phyloP scores from a whole-genome alignment of 2,888 invertebrate genomes.

The Pyrrhosoma nymphula region DNA sequence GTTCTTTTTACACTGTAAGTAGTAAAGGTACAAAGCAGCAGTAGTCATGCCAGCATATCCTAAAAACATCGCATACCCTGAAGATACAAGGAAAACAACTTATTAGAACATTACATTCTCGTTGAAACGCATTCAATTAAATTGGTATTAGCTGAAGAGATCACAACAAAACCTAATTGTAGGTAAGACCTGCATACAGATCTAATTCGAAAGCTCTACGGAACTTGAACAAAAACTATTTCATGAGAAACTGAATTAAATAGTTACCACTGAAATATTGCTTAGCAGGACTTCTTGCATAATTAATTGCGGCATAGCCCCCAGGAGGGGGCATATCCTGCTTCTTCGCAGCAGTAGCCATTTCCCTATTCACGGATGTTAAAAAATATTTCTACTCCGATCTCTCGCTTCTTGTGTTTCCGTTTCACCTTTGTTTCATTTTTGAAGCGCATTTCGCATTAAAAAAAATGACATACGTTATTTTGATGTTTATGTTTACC shows the following conservation, averaged over 20 bases:
- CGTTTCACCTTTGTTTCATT: not conserved
- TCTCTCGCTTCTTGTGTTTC: not conserved
- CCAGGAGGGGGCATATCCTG: conserved; percentile 97
- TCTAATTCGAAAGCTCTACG: not conserved
- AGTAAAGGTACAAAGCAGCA: conserved; percentile 81
- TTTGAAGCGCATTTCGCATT: not conserved
- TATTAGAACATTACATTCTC: not conserved
- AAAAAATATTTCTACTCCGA: too few relatives aligned
- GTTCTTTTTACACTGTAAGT: conserved; percentile 80
- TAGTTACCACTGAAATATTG: conserved; percentile 84
- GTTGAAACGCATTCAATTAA: conserved; percentile 20
- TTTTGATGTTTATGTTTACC: too few relatives aligned
- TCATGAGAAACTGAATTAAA: not conserved
- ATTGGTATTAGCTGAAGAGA: too few relatives aligned
- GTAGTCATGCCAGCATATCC: conserved; percentile 79
- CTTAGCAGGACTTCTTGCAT: conserved; percentile 86
- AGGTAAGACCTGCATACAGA: not conserved
- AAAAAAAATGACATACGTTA: too few relatives aligned
- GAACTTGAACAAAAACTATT: not conserved
- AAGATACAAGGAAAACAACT: conserved; percentile 70
- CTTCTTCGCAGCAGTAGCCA: conserved; percentile 77
- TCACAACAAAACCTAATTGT: too few relatives aligned
- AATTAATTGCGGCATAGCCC: conserved; percentile 90
- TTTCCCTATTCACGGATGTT: too few relatives aligned
- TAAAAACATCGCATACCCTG: conserved; percentile 74